Percentiles rank a stretch among this genome's conserved stretches.
phyloP scores from a whole-genome alignment of 2,797 vertebrate species.

The Lagocephalus sceleratus region DNA sequence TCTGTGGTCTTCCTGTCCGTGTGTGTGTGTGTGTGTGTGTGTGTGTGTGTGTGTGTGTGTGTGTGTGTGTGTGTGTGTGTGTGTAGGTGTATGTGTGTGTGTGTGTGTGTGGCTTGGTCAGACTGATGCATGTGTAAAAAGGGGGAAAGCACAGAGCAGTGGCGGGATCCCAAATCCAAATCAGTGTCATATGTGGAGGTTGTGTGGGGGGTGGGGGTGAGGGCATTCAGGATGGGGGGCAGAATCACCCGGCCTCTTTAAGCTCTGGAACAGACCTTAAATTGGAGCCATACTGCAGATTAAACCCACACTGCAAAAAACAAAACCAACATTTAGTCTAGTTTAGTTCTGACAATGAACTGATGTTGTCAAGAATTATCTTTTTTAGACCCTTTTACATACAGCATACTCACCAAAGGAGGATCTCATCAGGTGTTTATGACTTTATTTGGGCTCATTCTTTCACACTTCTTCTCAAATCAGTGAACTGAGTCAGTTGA shows the following conservation, averaged over 20 bases:
- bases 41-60: conserved; percentile 2
- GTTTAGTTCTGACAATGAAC: neutral
- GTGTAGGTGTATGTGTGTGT: conserved; percentile 1
- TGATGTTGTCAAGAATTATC: neutral
- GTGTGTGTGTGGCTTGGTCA: conserved; percentile 5
- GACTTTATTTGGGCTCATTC: no score
- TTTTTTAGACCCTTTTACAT: no score
- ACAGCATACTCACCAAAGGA: no score
- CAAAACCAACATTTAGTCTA: conserved; percentile 13
- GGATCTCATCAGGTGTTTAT: no score
- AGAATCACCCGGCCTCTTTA: conserved; percentile 64
- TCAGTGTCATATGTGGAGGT: conserved; percentile 71
- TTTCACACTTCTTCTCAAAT: no score
- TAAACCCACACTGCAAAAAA: conserved; percentile 56
- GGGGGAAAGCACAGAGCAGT: conserved; percentile 39
- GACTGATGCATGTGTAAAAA: neutral
- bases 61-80: conserved; percentile 3
- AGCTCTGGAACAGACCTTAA: conserved; percentile 67
- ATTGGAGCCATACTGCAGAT: conserved; percentile 78
- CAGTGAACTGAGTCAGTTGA: no score
- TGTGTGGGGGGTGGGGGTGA: conserved; percentile 24
- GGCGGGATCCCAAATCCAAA: conserved; percentile 70
- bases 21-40: conserved; percentile 5
- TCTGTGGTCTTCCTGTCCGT: neutral
- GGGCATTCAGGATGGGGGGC: neutral